phyloP scores from a whole-genome alignment of 1,140 invertebrate genomes.

The Drosophila oshimai region DNA sequence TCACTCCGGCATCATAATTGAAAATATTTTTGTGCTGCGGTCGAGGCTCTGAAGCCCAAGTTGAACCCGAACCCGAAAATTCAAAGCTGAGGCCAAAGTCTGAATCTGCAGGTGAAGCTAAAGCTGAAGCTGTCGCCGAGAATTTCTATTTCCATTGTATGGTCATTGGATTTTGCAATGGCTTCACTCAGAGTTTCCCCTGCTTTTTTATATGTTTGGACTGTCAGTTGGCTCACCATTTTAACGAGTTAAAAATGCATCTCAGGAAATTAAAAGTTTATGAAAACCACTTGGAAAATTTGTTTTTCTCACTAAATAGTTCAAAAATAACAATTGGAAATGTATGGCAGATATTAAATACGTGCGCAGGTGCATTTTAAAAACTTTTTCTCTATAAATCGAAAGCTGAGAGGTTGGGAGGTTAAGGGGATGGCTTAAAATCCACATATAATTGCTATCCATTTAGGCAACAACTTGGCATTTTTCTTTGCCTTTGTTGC shows the following conservation, averaged over 20 bases:
- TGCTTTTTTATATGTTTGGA: background rate
- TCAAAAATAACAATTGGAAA: conserved; percentile 10
- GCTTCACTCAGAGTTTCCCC: conserved; percentile 2
- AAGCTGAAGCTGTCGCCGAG: conserved; percentile 46
- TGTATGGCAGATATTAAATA: background rate
- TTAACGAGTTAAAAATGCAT: conserved; percentile 18
- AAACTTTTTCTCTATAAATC: conserved; percentile 7
- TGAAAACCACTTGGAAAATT: conserved; percentile 6
- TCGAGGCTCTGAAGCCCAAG: conserved; percentile 17
- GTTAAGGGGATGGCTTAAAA: background rate
- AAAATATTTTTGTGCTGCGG: conserved; percentile 72
- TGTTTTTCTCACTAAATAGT: background rate
- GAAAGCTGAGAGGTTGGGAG: background rate
- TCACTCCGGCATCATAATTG: conserved; percentile 72
- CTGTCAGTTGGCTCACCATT: conserved; percentile 1
- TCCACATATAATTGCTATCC: conserved; percentile 56
- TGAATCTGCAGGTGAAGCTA: conserved; percentile 22
- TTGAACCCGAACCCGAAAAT: background rate
- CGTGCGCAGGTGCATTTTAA: background rate
- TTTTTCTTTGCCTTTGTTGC: conserved; percentile 51
- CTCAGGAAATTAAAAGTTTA: conserved; percentile 6
- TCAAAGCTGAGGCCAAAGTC: background rate
- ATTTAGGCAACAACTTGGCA: conserved; percentile 49
- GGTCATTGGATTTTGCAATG: conserved; percentile 38
- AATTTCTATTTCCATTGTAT: conserved; percentile 60